phyloP scores from a whole-genome alignment of 1,140 invertebrate genomes.

The Oryctes rhinoceros region DNA sequence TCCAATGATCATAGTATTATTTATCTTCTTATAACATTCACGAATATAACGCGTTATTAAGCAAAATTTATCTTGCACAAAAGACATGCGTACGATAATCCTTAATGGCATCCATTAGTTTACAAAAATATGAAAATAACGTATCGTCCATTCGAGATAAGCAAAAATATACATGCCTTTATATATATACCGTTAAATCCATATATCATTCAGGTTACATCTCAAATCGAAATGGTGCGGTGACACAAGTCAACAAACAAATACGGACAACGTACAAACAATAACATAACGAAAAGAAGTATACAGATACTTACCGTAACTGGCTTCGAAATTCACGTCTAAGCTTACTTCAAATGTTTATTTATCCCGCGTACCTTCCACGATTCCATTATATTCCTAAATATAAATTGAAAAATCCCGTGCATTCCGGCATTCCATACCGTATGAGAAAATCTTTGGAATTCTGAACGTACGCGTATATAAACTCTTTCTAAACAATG shows the following conservation, averaged over 20 bases:
- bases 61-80: slow-evolving; percentile 8
- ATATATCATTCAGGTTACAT: background rate
- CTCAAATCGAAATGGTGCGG: background rate
- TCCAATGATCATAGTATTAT: background rate
- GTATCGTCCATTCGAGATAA: background rate
- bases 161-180: background rate
- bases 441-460: background rate
- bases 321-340: slow-evolving; percentile 7
- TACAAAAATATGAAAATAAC: slow-evolving; percentile 1
- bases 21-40: slow-evolving; percentile 11
- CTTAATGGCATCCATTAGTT: slow-evolving; percentile 11
- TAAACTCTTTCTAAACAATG: slow-evolving; percentile 13
- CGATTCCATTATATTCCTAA: slow-evolving; percentile 3
- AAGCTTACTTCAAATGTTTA: background rate
- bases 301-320: background rate
- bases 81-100: background rate
- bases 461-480: background rate
- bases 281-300: background rate
- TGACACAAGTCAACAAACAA: background rate
- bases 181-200: background rate
- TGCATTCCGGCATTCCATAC: background rate
- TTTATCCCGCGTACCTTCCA: slow-evolving; percentile 9
- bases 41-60: background rate
- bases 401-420: slow-evolving; percentile 18
- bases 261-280: slow-evolving; percentile 10